These are phyloP conservation scores for Clivina fossor DNA, from an alignment of 2,888 invertebrate species.

Conservation along the genomic window DNA sequence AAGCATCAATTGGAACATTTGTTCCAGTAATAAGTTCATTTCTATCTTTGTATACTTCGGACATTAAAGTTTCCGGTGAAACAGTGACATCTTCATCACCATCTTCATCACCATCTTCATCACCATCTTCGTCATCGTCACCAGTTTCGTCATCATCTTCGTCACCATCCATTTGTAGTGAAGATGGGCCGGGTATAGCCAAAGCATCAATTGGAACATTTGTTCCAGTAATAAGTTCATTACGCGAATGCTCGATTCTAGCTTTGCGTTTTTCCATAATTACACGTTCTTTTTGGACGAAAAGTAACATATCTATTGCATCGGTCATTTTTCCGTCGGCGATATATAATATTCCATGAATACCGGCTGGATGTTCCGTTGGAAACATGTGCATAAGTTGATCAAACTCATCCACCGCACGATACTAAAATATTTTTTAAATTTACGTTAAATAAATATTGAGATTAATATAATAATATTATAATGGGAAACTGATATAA, in stretches of 20 bases:
- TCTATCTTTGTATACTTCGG: not conserved
- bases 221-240: not conserved
- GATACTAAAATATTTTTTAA: too few relatives aligned
- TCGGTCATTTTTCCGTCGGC: not conserved
- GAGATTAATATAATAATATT: too few relatives aligned
- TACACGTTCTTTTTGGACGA: not conserved
- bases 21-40: not conserved
- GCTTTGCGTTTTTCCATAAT: not conserved
- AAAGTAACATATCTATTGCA: constrained; percentile 4
- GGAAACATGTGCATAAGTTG: constrained; percentile 9
- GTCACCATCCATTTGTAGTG: too few relatives aligned
- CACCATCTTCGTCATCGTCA: too few relatives aligned
- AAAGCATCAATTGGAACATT: not conserved
- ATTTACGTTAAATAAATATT: too few relatives aligned
- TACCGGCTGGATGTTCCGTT: constrained; percentile 14
- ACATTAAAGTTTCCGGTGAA: not conserved
- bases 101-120: too few relatives aligned
- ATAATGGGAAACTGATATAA: too few relatives aligned
- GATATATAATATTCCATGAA: constrained; percentile 12
- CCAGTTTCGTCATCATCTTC: too few relatives aligned
- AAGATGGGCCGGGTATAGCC: too few relatives aligned
- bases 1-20: not conserved
- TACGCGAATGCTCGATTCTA: not conserved
- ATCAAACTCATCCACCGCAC: constrained; percentile 10
- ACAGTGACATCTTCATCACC: constrained; percentile 1